Evolutionary conservation across 2,113 vertebrate genomes (phyloP), one percentile per base, ranked within the genome.

Genomic region (Elaphurus davidianus): DNA sequence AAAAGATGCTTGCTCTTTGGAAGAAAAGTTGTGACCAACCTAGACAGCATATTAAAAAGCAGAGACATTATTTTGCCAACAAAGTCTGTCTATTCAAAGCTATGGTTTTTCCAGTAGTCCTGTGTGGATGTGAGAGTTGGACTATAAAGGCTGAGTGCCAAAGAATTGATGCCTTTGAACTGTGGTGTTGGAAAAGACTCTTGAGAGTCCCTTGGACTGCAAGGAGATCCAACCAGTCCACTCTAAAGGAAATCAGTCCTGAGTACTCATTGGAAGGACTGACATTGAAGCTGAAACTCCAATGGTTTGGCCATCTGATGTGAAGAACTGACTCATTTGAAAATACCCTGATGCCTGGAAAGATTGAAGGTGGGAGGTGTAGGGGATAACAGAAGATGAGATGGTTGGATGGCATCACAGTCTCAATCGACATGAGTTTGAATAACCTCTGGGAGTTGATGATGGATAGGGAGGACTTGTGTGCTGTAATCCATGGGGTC

Each of bases 141-240:
- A 13, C 67, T 12, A 12, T 71, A 12, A 40, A 36, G 23, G n/a
- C n/a, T 71, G 67, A 71, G 4, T 40, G 67, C n/a, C 0, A 0
- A 71, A 71, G 19, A 71, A 71, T 13, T 71, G n/a, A 71, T 40
- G 67, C 67, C 23, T 71, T 40, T 40, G 19, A 71, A 3, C 19
- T 71, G 19, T 40, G n/a, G 19, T 36, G n/a, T 12, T 71, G 19
- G 67, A 40, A 23, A 71, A 71, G 19, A 71, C 19, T 71, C 67
- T 23, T 23, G 5, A 40, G 67, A 71, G 10, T 23, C 67, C n/a
- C n/a, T 71, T 71, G 19, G 19, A 40, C n/a, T 40, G 67, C 67
- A 71, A 40, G n/a, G n/a, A 40, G 67, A 40, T 71, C n/a, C 10
- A 71, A 40, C 67, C 19, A 23, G 19, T 71, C 19, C 67, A 12